Conservation (phyloP, 2,888 invertebrate genomes). For the Ametastegia equiseti region DNA sequence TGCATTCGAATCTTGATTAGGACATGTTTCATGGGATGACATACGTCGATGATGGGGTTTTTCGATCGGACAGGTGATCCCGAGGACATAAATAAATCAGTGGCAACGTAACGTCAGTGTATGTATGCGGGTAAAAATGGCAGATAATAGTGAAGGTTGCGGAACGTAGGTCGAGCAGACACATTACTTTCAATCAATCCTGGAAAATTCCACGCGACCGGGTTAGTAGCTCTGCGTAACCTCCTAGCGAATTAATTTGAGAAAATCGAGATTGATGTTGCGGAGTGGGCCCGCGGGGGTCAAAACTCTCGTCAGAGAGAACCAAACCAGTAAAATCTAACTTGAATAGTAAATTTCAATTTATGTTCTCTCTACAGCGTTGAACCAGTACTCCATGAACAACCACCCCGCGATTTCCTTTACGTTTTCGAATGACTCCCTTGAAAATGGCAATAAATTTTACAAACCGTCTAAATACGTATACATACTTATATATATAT, state of each 20-base stretch:
- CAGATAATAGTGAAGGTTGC: neutral
- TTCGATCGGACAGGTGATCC: neutral
- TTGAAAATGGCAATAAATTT: no score
- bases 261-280: slow-evolving; percentile 43
- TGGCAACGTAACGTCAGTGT: slow-evolving; percentile 1
- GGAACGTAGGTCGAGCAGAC: slow-evolving; percentile 24
- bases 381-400: neutral
- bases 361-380: neutral
- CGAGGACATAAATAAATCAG: neutral
- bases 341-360: slow-evolving; percentile 43
- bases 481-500: slow-evolving; percentile 64
- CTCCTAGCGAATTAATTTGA: slow-evolving; percentile 40
- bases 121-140: neutral
- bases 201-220: slow-evolving; percentile 31
- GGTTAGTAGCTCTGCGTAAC: slow-evolving; percentile 30
- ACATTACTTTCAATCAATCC: slow-evolving; percentile 47
- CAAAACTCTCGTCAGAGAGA: slow-evolving; percentile 40
- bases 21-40: neutral
- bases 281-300: slow-evolving; percentile 32
- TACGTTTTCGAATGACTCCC: slow-evolving; percentile 16
- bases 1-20: neutral
- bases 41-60: neutral
- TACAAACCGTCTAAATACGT: neutral
- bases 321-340: slow-evolving; percentile 39
- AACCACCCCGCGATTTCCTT: slow-evolving; percentile 29